phyloP scores from a whole-genome alignment of 2,797 vertebrate species.

The Salmo trutta region DNA sequence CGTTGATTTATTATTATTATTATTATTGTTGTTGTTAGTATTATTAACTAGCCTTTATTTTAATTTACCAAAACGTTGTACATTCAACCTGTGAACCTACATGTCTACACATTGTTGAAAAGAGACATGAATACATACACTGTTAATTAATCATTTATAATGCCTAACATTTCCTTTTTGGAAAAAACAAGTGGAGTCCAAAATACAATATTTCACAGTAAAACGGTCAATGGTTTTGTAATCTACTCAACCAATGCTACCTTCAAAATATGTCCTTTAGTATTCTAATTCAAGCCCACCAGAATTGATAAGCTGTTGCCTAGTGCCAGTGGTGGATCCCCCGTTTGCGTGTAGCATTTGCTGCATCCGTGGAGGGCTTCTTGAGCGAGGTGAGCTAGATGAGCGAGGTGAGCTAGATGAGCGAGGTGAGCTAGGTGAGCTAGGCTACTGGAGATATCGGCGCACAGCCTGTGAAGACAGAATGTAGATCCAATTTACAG shows the following conservation, averaged over 20 bases:
- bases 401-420: background rate
- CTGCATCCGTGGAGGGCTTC: slow-evolving; percentile 55
- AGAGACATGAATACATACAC: slow-evolving; percentile 62
- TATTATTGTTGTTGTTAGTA: background rate
- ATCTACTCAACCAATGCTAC: background rate
- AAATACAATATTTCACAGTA: slow-evolving; percentile 58
- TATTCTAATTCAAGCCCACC: slow-evolving; percentile 41
- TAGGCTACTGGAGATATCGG: slow-evolving; percentile 26
- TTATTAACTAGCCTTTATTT: slow-evolving; percentile 42
- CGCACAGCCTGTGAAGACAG: slow-evolving; percentile 49
- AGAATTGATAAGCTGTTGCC: slow-evolving; percentile 45
- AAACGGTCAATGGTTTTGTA: background rate
- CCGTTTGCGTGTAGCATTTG: slow-evolving; percentile 49
- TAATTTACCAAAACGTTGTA: slow-evolving; percentile 30
- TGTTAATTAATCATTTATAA: slow-evolving; percentile 67
- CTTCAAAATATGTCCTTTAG: slow-evolving; percentile 33
- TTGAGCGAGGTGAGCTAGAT: slow-evolving; percentile 12
- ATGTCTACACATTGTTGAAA: slow-evolving; percentile 37
- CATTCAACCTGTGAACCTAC: slow-evolving; percentile 39
- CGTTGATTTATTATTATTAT: background rate
- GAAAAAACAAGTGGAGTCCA: slow-evolving; percentile 37
- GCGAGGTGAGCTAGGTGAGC: slow-evolving; percentile 3
- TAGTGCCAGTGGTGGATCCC: slow-evolving; percentile 57
- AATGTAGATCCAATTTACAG: background rate
- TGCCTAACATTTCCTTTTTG: slow-evolving; percentile 57